Evolutionary conservation across 2,888 invertebrate species (phyloP).

Genomic region (Byasa hedistus): DNA sequence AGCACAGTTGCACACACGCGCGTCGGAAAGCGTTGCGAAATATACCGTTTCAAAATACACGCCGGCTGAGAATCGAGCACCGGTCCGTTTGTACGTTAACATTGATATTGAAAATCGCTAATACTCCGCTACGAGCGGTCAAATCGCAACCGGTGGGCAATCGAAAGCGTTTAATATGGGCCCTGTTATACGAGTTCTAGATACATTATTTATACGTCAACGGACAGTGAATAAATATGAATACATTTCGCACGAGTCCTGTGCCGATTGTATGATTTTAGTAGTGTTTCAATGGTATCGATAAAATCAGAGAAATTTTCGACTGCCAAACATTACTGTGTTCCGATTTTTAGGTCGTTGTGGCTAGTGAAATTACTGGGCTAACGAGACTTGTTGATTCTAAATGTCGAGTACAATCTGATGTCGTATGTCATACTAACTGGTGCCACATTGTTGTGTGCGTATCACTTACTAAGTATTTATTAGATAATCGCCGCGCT

Average conservation of each 20-base stretch:
- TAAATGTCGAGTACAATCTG: too few relatives aligned
- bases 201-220: conserved; percentile 32
- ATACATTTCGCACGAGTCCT: not conserved
- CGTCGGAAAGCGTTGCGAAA: conserved; percentile 40
- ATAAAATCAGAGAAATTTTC: not conserved
- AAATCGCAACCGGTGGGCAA: conserved; percentile 12
- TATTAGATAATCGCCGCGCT: too few relatives aligned
- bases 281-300: not conserved
- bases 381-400: too few relatives aligned
- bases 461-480: too few relatives aligned
- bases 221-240: conserved; percentile 17
- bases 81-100: conserved; percentile 37
- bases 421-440: too few relatives aligned
- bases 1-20: conserved; percentile 35
- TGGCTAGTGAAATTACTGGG: too few relatives aligned
- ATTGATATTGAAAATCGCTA: conserved; percentile 41
- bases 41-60: conserved; percentile 21
- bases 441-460: too few relatives aligned
- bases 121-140: conserved; percentile 21
- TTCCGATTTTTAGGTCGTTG: too few relatives aligned
- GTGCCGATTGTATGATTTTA: not conserved
- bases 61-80: conserved; percentile 34
- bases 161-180: conserved; percentile 10
- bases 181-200: conserved; percentile 27
- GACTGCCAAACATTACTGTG: not conserved